phyloP scores from a whole-genome alignment of 2,888 invertebrate genomes.

The Lacanobia oleracea region DNA sequence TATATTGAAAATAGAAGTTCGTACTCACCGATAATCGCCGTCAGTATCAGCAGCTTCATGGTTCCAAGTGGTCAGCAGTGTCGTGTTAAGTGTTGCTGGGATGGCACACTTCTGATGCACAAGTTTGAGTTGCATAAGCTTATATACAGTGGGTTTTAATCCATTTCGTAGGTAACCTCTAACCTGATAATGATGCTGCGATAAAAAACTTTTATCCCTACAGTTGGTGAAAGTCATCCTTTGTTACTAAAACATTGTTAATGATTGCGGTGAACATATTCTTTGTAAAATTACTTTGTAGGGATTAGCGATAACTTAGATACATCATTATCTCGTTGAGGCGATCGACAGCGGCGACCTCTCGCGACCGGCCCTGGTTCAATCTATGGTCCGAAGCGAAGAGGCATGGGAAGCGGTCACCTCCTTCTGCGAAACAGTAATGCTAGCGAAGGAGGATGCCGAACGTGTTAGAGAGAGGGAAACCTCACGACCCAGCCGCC shows the following conservation, averaged over 20 bases:
- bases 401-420: too few species aligned
- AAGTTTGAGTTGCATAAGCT: constrained; percentile 46
- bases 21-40: constrained; percentile 84
- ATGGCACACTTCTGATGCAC: constrained; percentile 77
- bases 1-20: neutral
- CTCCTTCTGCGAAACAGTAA: too few species aligned
- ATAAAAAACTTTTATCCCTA: neutral
- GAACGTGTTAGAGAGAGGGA: too few species aligned
- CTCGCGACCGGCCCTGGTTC: too few species aligned
- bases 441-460: too few species aligned
- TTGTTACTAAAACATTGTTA: neutral
- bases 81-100: constrained; percentile 55
- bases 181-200: constrained; percentile 11
- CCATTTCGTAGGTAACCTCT: constrained; percentile 15
- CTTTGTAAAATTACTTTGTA: too few species aligned
- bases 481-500: too few species aligned
- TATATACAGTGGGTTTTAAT: constrained; percentile 76
- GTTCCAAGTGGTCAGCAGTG: constrained; percentile 51
- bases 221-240: neutral
- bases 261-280: neutral
- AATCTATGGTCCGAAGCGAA: too few species aligned
- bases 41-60: constrained; percentile 82
- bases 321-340: too few species aligned
- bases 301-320: too few species aligned
- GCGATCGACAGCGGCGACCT: too few species aligned